These are phyloP conservation scores for Apotomis turbidana DNA, from an alignment of 2,888 invertebrate species.

Conservation along the genomic window DNA sequence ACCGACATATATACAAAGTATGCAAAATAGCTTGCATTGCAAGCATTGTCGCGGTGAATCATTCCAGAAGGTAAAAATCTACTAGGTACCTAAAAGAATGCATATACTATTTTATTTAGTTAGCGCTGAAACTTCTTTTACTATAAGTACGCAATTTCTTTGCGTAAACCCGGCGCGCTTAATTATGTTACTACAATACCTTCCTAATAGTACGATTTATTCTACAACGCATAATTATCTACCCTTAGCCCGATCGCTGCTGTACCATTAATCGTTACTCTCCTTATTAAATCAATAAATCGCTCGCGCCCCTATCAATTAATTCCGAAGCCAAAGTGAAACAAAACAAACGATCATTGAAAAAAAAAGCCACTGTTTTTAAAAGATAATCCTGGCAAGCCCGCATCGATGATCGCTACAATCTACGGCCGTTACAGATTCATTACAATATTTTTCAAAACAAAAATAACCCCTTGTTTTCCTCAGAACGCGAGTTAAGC, in stretches of 20 bases:
- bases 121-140: too few species aligned
- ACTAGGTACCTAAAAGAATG: too few species aligned
- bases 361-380: constrained; percentile 9
- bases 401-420: constrained; percentile 26
- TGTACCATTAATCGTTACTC: neutral
- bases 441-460: constrained; percentile 28
- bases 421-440: constrained; percentile 1
- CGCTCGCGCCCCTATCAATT: neutral
- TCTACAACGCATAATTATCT: neutral
- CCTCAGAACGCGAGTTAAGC: constrained; percentile 35
- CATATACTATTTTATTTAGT: too few species aligned
- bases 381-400: constrained; percentile 20
- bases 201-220: neutral
- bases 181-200: too few species aligned
- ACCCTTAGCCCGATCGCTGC: neutral
- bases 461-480: constrained; percentile 37
- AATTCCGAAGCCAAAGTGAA: constrained; percentile 9
- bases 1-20: too few species aligned
- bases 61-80: too few species aligned
- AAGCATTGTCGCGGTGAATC: too few species aligned
- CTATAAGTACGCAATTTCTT: too few species aligned
- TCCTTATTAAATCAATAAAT: neutral
- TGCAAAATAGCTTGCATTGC: too few species aligned
- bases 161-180: too few species aligned
- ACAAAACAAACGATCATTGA: constrained; percentile 1